Evolutionary conservation across 2,113 vertebrate genomes (phyloP).

Genomic region (Clarias gariepinus): DNA sequence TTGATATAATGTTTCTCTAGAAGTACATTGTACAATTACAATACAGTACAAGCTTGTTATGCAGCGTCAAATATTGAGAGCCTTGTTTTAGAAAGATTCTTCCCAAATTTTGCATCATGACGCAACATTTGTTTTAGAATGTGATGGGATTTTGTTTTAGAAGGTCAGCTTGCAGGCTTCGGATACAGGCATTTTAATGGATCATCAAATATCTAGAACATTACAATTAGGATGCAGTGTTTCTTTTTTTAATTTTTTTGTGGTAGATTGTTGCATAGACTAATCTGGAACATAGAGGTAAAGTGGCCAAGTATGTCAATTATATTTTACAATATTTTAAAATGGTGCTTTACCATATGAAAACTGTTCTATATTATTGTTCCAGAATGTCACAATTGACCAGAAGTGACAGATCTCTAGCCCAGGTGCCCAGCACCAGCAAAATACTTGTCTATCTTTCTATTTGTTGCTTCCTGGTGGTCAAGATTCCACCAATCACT

Average conservation of each 20-base stretch:
- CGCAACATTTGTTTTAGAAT: conserved; percentile 24
- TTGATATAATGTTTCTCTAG: neutral
- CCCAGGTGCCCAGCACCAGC: neutral
- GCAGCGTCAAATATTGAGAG: neutral
- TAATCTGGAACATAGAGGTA: neutral
- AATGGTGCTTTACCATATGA: neutral
- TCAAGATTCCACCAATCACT: neutral
- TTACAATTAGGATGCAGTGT: neutral
- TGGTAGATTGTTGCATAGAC: neutral
- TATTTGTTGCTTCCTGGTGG: neutral
- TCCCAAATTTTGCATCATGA: neutral
- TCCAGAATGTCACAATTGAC: neutral
- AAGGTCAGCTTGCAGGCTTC: neutral
- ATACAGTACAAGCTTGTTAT: conserved; percentile 17
- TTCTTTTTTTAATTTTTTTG: neutral
- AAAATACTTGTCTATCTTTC: neutral
- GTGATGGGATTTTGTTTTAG: neutral
- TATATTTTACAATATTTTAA: neutral
- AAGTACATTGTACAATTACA: neutral
- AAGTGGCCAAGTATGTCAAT: neutral
- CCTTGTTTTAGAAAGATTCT: conserved; percentile 8
- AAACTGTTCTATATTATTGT: neutral
- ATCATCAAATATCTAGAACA: neutral
- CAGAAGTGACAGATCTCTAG: neutral
- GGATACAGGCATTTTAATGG: neutral